phyloP scores from a whole-genome alignment of 2,888 invertebrate genomes.

The Trachelus stipa region DNA sequence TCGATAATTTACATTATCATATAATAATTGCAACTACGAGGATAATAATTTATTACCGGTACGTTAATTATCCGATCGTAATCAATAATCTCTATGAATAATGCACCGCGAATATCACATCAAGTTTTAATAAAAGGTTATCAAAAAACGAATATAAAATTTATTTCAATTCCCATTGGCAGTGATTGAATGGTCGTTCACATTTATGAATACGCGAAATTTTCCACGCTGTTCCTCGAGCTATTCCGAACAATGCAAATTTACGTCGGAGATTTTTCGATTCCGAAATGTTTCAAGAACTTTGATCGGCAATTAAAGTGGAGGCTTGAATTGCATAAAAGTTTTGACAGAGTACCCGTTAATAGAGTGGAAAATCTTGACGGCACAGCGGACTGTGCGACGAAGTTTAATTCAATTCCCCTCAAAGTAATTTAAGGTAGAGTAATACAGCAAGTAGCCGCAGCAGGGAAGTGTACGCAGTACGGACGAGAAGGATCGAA shows the following conservation, averaged over 20 bases:
- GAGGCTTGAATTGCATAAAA: not conserved
- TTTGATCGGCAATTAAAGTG: not conserved
- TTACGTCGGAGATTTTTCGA: not conserved
- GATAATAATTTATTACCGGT: not conserved
- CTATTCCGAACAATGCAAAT: not conserved
- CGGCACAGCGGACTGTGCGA: conserved; percentile 21
- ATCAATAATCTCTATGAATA: not conserved
- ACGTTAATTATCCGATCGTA: not conserved
- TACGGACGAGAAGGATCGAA: not conserved
- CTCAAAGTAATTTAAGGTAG: conserved; percentile 17
- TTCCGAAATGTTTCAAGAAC: not conserved
- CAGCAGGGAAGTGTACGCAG: not conserved
- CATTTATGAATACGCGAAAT: not conserved
- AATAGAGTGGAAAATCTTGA: conserved; percentile 36
- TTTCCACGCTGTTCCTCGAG: not conserved
- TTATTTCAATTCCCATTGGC: not conserved
- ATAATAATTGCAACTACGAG: not conserved
- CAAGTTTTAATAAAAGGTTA: not conserved
- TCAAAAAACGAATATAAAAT: not conserved
- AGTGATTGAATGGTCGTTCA: not conserved
- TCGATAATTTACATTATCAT: not conserved
- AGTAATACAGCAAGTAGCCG: not conserved
- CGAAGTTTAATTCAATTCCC: conserved; percentile 37
- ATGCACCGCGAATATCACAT: not conserved
- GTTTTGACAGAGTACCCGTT: conserved; percentile 14